Evolutionary conservation across 1,140 invertebrate genomes (phyloP), one percentile per base, ranked within the genome.

Genomic region (Drosophila pruinosa): DNA sequence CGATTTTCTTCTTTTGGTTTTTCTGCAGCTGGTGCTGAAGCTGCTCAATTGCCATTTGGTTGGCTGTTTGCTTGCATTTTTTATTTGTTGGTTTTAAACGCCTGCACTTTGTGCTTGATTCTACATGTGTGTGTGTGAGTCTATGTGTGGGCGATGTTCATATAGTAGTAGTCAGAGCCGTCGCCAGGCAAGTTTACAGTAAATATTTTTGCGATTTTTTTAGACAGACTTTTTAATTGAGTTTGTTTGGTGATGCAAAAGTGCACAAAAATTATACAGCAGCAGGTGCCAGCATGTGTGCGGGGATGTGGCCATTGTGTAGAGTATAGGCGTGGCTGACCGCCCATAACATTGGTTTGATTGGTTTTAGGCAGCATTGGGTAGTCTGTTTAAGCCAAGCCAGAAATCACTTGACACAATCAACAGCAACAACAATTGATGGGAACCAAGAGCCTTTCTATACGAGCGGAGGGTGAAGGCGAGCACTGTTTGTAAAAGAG

Each of bases 241-340:
- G 81, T 86, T 86, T 86, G 81, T 88, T 86, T 88, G 81, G 81
- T 78, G 82, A 86, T 86, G 81, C 81, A 88, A 86, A 88, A 86
- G 81, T 86, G 81, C 81, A 83, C 81, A 78, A 78, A 86, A 86
- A 86, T 86, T 86, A 86, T 74, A 86, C 74, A 81, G 81, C 65
- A 75, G 43, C 15, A 43, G 28, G 17, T 6, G 41, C 19, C 41
- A 15, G 24, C 4, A 12, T 17, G 54, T 17, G 38, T 3, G 7
- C 12, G 24, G n/a, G 36, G 36, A 28, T n/a, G 54, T 7, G 15
- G n/a, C n/a, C n/a, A n/a, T n/a, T n/a, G n/a, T n/a, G n/a, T n/a
- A n/a, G 4, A n/a, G 17, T 1, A 24, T 8, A 19, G 57, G 57
- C 19, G 41, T 59, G 57, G 57, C 26, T 21, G 31, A 8, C 2